phyloP scores from a whole-genome alignment of 2,113 vertebrate genomes.

The Cichladusa arquata region DNA sequence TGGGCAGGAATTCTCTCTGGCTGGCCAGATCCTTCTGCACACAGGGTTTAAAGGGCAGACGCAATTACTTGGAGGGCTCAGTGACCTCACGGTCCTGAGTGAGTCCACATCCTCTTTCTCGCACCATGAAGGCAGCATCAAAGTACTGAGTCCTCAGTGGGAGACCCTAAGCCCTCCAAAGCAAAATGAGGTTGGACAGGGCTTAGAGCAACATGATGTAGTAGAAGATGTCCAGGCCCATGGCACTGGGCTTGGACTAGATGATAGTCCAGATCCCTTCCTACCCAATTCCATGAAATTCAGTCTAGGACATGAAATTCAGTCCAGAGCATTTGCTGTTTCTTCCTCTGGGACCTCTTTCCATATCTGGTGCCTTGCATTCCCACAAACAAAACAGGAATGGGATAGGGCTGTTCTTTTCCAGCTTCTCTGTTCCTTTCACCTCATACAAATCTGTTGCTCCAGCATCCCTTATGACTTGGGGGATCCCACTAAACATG shows the following conservation, averaged over 20 bases:
- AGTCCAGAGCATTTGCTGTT: not conserved
- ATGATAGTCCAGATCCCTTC: not conserved
- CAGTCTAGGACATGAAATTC: not conserved
- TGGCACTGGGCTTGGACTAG: not conserved
- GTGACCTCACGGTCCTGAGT: accelerated
- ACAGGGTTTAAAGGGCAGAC: not conserved
- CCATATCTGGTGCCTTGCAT: accelerated
- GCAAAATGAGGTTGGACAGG: not conserved
- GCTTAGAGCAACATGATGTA: not conserved
- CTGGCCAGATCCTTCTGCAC: not conserved
- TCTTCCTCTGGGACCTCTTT: not conserved
- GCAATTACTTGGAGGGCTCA: not conserved
- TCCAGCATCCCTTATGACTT: not conserved
- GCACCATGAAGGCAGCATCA: not conserved
- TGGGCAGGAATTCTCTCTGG: not conserved
- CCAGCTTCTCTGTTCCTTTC: not conserved
- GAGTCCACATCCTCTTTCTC: not conserved
- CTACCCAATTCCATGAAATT: not conserved
- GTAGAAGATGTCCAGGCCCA: not conserved
- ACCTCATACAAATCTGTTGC: accelerated
- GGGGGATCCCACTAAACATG: not conserved
- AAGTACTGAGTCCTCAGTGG: not conserved
- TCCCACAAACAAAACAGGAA: not conserved
- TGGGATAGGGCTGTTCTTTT: not conserved
- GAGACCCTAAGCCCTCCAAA: not conserved